phyloP scores from a whole-genome alignment of 2,888 invertebrate species.

The Rhimphoctona megacephalus region DNA sequence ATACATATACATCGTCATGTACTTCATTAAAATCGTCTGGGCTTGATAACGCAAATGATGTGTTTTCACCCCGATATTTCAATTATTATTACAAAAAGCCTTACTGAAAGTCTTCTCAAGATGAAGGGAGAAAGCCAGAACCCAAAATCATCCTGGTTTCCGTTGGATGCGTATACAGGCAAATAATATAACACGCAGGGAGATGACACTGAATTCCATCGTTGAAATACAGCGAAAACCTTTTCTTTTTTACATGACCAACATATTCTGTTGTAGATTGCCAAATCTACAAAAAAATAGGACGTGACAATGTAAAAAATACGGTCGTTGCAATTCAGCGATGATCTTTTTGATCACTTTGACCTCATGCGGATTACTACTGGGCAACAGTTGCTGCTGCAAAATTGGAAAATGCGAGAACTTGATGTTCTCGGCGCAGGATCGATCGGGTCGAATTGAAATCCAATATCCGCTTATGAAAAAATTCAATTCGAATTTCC shows the following conservation, averaged over 20 bases:
- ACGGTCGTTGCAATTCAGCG: background rate
- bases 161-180: too few species aligned
- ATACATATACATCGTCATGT: background rate
- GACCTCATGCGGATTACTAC: background rate
- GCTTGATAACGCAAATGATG: conserved; percentile 50
- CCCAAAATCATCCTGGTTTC: conserved; percentile 11
- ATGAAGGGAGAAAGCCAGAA: background rate
- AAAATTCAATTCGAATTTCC: background rate
- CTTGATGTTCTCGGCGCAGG: background rate
- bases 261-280: background rate
- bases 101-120: background rate
- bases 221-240: background rate
- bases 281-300: background rate
- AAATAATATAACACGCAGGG: background rate
- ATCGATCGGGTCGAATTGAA: background rate
- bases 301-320: background rate
- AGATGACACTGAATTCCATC: background rate
- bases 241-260: background rate
- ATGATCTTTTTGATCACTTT: background rate
- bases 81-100: conserved; percentile 54
- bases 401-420: background rate
- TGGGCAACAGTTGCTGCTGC: background rate
- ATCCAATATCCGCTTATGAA: background rate
- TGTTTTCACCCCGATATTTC: conserved; percentile 61
- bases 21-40: conserved; percentile 58